Base-by-base conservation (phyloP, 2,797 vertebrate species). In the Setipinna tenuifilis region DNA sequence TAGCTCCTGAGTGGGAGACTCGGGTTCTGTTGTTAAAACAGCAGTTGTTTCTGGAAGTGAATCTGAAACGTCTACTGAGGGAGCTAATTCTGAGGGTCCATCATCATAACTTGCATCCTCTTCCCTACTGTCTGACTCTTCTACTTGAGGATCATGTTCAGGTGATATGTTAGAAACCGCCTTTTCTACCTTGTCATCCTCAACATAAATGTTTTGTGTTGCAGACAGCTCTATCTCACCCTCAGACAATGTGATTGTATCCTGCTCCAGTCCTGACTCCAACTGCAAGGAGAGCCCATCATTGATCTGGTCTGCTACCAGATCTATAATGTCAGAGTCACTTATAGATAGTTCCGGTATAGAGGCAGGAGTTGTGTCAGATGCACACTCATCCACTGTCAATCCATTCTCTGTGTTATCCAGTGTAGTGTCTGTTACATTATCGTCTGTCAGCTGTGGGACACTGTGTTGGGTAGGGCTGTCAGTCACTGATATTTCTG, bases 271-370 rank as follows among this genome's bases (percentile, higher is more conserved):
- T 41, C 17, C 71, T 44, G 35, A 78, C 71, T 78, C 35, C 5
- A 35, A 41, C 35, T 78, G 71, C 71, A 44, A 19, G 19, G 14
- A 71, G 65, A 17, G 12, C 2, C 31, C 17, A 78, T 31, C 17
- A 78, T 17, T 78, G 31, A 78, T 78, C 35, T 78, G 71, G 71
- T 78, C 71, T 78, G 35, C 71, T 78, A 78, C 71, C 71, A 78
- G 35, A 78, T 78, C 71, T 41, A 78, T 78, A 25, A 78, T 78
- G 35, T 78, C 71, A 19, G 71, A 41, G 35, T 78, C 17, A 19
- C 19, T 35, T 78, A 35, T 17, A 6, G 35, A 78, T 78, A 78
- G 19, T 44, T 78, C 17, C 44, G 31, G 31, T 41, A 16, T 31
- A 44, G 71, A 59, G 17, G 44, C 31, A 78, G 23, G 71, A 44